A percentile compares a stretch with the other conserved stretches of the same genome.
phyloP scores from a whole-genome alignment of 2,888 invertebrate genomes.

The Scaeva pyrastri region DNA sequence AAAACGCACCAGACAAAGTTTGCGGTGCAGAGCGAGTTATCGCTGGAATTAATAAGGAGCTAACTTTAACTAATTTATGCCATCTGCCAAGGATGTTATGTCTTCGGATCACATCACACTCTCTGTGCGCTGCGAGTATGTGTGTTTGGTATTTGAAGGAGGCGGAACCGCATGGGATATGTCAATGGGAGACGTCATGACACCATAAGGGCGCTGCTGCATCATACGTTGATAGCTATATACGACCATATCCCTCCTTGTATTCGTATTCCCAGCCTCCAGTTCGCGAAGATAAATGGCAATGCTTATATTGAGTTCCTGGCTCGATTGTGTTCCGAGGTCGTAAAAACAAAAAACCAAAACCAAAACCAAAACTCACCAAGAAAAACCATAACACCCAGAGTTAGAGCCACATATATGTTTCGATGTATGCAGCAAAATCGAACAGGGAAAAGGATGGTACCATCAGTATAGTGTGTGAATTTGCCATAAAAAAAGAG shows the following conservation, averaged over 20 bases:
- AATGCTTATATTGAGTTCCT: slow-evolving; percentile 64
- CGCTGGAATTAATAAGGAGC: slow-evolving; percentile 67
- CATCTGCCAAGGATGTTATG: slow-evolving; percentile 66
- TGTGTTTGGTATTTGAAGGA: slow-evolving; percentile 11
- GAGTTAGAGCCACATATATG: too few species aligned
- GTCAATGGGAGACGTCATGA: slow-evolving; percentile 49
- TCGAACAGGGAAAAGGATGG: slow-evolving; percentile 66
- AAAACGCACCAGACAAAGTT: slow-evolving; percentile 32
- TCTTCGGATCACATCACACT: slow-evolving; percentile 55
- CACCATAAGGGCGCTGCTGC: slow-evolving; percentile 53
- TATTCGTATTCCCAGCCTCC: background rate
- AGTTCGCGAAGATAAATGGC: slow-evolving; percentile 58
- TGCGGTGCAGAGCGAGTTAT: slow-evolving; percentile 55
- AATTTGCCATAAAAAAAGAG: slow-evolving; percentile 59
- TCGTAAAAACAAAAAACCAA: slow-evolving; percentile 71
- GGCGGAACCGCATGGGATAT: slow-evolving; percentile 19
- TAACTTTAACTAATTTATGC: slow-evolving; percentile 73
- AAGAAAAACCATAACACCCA: background rate
- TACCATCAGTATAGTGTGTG: slow-evolving; percentile 46
- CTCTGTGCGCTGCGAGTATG: background rate
- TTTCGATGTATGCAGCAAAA: background rate
- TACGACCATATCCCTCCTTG: background rate
- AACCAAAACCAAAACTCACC: slow-evolving; percentile 45
- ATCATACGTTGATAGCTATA: background rate
- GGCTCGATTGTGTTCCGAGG: slow-evolving; percentile 53